Percentiles rank a stretch among this genome's conserved stretches.
phyloP scores from a whole-genome alignment of 1,140 invertebrate genomes.

The Drosophila punjabiensis region DNA sequence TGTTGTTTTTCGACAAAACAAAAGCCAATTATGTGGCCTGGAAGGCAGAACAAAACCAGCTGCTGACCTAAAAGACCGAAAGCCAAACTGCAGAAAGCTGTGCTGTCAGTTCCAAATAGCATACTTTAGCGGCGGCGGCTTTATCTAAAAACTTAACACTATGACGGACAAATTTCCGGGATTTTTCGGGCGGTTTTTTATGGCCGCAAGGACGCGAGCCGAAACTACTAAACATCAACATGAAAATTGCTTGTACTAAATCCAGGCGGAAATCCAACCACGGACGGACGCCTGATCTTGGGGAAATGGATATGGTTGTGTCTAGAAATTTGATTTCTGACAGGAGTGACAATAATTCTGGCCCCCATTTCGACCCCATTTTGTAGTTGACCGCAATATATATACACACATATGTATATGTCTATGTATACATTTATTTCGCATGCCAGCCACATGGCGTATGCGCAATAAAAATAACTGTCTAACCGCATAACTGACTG shows the following conservation, averaged over 20 bases:
- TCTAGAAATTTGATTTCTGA: conserved; percentile 41
- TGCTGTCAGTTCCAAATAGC: conserved; percentile 18
- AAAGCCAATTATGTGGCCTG: conserved; percentile 58
- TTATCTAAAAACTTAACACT: conserved; percentile 46
- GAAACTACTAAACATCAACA: conserved; percentile 26
- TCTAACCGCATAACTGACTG: conserved; percentile 57
- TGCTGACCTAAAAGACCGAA: conserved; percentile 18
- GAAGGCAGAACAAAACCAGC: conserved; percentile 28
- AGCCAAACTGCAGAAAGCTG: conserved; percentile 23
- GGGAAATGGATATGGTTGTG: conserved; percentile 2
- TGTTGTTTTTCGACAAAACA: conserved; percentile 24
- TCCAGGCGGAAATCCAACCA: conserved; percentile 25
- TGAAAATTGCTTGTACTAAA: conserved; percentile 18
- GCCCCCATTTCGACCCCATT: conserved; percentile 52
- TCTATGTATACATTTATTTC: conserved; percentile 35
- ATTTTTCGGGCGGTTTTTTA: conserved; percentile 31
- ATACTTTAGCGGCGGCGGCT: conserved; percentile 26
- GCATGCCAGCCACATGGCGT: conserved; percentile 57
- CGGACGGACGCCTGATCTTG: conserved; percentile 15
- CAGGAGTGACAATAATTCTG: conserved; percentile 38
- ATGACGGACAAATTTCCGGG: conserved; percentile 12
- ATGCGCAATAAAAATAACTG: conserved; percentile 82
- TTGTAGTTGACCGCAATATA: conserved; percentile 67
- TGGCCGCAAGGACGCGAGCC: neutral
- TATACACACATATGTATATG: conserved; percentile 33